Evolutionary conservation across 30 jellyfish, hydroid and myxozoan species (phyloP).

Genomic region (Pelagia noctiluca): DNA sequence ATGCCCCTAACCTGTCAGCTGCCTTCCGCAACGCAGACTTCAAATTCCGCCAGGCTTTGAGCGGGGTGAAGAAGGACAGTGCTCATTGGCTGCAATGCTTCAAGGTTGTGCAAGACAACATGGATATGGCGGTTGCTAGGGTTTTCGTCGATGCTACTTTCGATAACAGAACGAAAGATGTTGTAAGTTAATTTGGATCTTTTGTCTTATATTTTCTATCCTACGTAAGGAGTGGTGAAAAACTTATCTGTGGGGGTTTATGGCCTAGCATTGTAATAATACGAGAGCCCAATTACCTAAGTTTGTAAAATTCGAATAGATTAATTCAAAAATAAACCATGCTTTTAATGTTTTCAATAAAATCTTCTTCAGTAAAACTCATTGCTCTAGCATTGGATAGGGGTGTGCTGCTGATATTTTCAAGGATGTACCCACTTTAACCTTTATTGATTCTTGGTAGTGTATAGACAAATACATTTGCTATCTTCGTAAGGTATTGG

Average conservation of each 20-base stretch:
- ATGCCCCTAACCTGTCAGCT: slow-evolving; percentile 47
- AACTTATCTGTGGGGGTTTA: too few species aligned
- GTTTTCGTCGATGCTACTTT: slow-evolving; percentile 23
- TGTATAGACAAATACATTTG: too few species aligned
- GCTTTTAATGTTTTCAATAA: too few species aligned
- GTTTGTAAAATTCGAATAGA: too few species aligned
- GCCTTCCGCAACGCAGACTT: slow-evolving; percentile 58
- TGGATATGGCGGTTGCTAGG: slow-evolving; percentile 66
- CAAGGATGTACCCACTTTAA: too few species aligned
- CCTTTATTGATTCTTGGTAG: too few species aligned
- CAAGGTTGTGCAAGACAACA: slow-evolving; percentile 49
- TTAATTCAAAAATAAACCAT: too few species aligned
- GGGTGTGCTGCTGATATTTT: too few species aligned
- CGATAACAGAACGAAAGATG: not conserved
- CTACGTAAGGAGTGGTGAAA: not conserved
- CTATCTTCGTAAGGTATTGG: too few species aligned
- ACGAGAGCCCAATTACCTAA: too few species aligned
- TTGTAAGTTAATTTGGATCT: not conserved
- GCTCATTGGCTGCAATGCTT: slow-evolving; percentile 64
- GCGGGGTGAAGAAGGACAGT: slow-evolving; percentile 61
- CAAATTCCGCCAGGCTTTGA: slow-evolving; percentile 45
- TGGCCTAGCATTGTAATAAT: too few species aligned
- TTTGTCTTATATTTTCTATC: not conserved
- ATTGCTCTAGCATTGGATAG: not conserved
- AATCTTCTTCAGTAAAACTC: too few species aligned